phyloP scores from a whole-genome alignment of 2,797 vertebrate species.

The Loriculus beryllinus region DNA sequence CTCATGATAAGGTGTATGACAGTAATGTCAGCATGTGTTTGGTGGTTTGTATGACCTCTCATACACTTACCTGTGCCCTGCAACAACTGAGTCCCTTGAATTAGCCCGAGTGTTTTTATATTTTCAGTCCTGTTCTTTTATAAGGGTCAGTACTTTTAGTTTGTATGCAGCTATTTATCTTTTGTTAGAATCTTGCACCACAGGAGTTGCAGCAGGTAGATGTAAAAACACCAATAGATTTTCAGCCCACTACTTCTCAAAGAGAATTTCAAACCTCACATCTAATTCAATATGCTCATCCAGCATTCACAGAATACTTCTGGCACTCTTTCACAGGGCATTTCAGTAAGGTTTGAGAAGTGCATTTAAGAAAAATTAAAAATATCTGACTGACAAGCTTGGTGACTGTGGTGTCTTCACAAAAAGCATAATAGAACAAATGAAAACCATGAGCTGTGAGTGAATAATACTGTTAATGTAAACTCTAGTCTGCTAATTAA shows the following conservation, averaged over 20 bases:
- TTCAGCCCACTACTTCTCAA: not conserved
- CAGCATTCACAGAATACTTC: not conserved
- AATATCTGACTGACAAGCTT: not conserved
- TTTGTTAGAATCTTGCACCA: not conserved
- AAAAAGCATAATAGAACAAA: not conserved
- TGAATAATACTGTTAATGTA: not conserved
- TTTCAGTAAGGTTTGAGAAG: not conserved
- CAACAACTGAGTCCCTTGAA: not conserved
- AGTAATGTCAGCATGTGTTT: not conserved
- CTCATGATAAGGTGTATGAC: too few relatives aligned
- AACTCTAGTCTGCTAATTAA: not conserved
- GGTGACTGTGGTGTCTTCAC: not conserved
- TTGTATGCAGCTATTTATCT: not conserved
- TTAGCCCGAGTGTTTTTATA: not conserved
- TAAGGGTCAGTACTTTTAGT: not conserved
- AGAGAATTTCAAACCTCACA: not conserved
- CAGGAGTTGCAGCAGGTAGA: not conserved
- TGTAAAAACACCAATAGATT: not conserved
- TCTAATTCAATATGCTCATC: not conserved
- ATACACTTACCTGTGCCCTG: not conserved
- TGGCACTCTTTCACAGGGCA: not conserved
- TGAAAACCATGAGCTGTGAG: not conserved
- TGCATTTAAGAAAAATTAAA: not conserved
- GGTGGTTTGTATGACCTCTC: not conserved
- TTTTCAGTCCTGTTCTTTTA: not conserved